Evolutionary conservation across 2,797 vertebrate species (phyloP).

Genomic region (Mormyrops attenuatus): DNA sequence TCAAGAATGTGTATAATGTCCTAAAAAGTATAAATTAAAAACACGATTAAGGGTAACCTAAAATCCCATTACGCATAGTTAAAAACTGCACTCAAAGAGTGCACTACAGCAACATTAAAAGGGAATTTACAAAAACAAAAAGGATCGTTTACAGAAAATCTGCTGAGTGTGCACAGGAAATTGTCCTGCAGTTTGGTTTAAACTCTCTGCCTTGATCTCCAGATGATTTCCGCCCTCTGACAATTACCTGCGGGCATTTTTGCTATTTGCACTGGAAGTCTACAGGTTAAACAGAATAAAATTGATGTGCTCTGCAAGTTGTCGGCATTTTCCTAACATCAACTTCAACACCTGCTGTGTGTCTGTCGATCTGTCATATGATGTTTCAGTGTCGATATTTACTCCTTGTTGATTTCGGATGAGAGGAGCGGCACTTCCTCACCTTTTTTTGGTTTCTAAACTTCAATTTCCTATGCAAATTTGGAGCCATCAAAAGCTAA

Average conservation of each 20-base stretch:
- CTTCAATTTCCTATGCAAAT: background rate
- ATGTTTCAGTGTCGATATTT: background rate
- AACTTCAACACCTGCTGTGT: slow-evolving; percentile 6
- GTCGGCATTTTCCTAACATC: background rate
- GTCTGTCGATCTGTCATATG: background rate
- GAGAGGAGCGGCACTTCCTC: background rate
- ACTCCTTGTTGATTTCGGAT: background rate
- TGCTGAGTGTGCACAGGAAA: background rate
- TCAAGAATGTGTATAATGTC: background rate
- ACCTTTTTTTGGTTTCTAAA: background rate
- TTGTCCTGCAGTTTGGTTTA: background rate
- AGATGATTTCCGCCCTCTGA: background rate
- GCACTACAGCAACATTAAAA: background rate
- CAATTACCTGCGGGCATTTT: background rate
- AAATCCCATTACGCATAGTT: background rate
- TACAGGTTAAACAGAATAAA: background rate
- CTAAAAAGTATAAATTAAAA: background rate
- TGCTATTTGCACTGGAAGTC: background rate
- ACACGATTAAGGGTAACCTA: background rate
- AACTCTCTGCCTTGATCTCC: background rate
- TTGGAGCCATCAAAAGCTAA: background rate
- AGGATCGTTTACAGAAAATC: background rate
- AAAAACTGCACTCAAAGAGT: background rate
- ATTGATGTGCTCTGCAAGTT: background rate
- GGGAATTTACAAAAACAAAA: background rate